A percentile compares a stretch with the other conserved stretches of the same genome.
Conservation (phyloP, 2,888 invertebrate genomes). For the Falcaria lacertinaria region DNA sequence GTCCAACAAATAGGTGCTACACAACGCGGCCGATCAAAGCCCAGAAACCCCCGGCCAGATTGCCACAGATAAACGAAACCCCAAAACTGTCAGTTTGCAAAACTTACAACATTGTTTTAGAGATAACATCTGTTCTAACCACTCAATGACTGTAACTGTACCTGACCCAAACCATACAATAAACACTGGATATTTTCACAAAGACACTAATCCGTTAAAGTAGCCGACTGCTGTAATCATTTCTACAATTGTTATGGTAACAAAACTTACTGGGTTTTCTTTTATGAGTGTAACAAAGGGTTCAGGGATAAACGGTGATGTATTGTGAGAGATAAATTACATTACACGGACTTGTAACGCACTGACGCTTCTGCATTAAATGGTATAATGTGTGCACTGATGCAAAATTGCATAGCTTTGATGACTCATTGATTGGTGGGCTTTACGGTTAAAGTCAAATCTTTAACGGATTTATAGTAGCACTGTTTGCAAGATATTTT, state of each 20-base stretch:
- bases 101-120: slow-evolving; percentile 68
- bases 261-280: slow-evolving; percentile 51
- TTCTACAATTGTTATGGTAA: slow-evolving; percentile 59
- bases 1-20: slow-evolving; percentile 38
- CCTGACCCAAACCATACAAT: slow-evolving; percentile 56
- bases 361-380: slow-evolving; percentile 53
- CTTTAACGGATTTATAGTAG: too few relatives aligned
- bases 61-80: slow-evolving; percentile 26
- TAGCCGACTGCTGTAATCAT: slow-evolving; percentile 61
- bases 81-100: slow-evolving; percentile 50
- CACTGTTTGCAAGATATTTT: too few relatives aligned
- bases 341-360: slow-evolving; percentile 52
- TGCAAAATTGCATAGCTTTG: slow-evolving; percentile 49
- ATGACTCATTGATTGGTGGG: slow-evolving; percentile 26
- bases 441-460: slow-evolving; percentile 13
- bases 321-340: slow-evolving; percentile 59
- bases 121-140: slow-evolving; percentile 65
- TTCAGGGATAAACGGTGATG: slow-evolving; percentile 31
- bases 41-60: slow-evolving; percentile 30
- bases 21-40: slow-evolving; percentile 41
- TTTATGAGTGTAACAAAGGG: slow-evolving; percentile 51
- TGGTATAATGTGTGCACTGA: slow-evolving; percentile 51
- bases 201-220: slow-evolving; percentile 71
- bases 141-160: slow-evolving; percentile 74
- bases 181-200: slow-evolving; percentile 40